phyloP scores from a whole-genome alignment of 2,888 invertebrate species.

The Scaptomyza polygonia region DNA sequence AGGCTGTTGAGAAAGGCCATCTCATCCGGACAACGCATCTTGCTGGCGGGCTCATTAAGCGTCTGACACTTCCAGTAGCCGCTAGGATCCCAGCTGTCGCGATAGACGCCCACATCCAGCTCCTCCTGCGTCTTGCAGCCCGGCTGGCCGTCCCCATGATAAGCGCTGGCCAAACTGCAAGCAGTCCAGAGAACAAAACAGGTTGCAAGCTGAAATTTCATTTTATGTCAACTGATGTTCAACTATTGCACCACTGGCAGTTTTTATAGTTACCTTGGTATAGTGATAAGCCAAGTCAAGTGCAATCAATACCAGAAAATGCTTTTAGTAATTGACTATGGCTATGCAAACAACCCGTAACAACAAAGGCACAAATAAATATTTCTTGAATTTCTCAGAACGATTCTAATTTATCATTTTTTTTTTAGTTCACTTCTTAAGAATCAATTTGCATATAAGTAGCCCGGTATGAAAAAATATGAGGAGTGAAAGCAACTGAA shows the following conservation, averaged over 20 bases:
- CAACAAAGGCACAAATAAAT: conserved; percentile 1
- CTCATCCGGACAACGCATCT: conserved; percentile 61
- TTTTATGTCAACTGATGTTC: conserved; percentile 42
- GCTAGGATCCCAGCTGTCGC: conserved; percentile 78
- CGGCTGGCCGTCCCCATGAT: conserved; percentile 70
- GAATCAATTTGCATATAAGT: too few species aligned
- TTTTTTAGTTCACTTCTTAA: too few species aligned
- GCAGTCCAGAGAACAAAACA: conserved; percentile 48
- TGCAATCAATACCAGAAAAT: conserved; percentile 56
- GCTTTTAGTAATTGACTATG: conserved; percentile 62
- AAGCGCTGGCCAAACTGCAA: conserved; percentile 41
- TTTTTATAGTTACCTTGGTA: conserved; percentile 54
- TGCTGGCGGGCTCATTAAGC: conserved; percentile 58
- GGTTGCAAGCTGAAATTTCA: conserved; percentile 60
- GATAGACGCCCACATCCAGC: conserved; percentile 59
- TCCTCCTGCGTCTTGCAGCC: conserved; percentile 72
- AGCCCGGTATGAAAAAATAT: too few species aligned
- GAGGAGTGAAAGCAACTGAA: too few species aligned
- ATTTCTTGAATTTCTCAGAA: not conserved
- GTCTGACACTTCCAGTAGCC: conserved; percentile 73
- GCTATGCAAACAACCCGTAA: conserved; percentile 46
- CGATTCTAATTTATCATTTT: not conserved
- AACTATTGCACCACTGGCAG: not conserved
- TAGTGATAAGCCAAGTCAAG: conserved; percentile 32
- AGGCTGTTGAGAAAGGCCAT: conserved; percentile 65